Evolutionary conservation across 2,888 invertebrate species (phyloP), one percentile per base, ranked within the genome.

Genomic region (Synergus umbraculus): DNA sequence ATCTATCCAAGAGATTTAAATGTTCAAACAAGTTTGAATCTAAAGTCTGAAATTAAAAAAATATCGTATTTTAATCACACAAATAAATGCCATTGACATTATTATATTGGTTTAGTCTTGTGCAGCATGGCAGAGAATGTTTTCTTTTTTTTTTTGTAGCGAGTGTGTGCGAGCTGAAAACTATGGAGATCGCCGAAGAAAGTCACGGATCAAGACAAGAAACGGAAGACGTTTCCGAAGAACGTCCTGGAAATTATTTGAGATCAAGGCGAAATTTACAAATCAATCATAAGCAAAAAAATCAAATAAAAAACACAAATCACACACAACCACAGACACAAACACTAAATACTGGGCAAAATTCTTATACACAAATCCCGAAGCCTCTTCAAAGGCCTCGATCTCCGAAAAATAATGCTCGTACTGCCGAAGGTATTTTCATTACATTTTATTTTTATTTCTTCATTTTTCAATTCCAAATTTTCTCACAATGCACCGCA

Each of bases 151-250:
- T 76, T 81, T 90, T 91, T 91, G 89, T 92, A 92, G 92, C 88
- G 87, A 91, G 89, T 90, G 88, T 92, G 85, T 91, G 90, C 88
- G 89, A 90, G 90, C 91, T 91, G 91, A 90, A 92, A 90, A 92
- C 90, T 83, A 88, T 92, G 91, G 91, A 88, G 85, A 89, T 92
- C 86, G 83, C 87, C 85, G 84, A 88, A 87, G 89, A 89, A 80
- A 86, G 86, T 87, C 87, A 83, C 82, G 86, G 87, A 83, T 85
- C 87, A 84, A 89, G 86, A 85, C 86, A 86, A 86, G 86, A 86
- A 84, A 85, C 83, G 85, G 88, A 89, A 83, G 84, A 83, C 79
- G 58, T 44, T 63, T n/a, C 69, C 15, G 82, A 84, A 63, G 89
- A 89, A 83, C 87, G 87, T 85, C 86, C 87, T 78, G 87, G 86